These are phyloP conservation scores for Bombyx mori DNA, from an alignment of 1,140 invertebrate species.

Conservation along the genomic window DNA sequence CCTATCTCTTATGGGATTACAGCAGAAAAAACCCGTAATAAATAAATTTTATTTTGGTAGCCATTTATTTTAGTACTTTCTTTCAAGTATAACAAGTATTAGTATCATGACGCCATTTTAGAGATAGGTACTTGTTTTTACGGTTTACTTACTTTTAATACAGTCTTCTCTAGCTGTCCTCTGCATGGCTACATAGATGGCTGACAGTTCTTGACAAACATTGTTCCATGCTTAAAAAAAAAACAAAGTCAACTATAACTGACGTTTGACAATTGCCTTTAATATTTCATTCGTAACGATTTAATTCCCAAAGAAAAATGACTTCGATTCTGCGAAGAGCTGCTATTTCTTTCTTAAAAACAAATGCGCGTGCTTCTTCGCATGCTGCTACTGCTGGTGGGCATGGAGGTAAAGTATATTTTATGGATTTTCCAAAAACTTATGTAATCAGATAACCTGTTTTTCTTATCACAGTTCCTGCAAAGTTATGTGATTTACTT, in stretches of 20 bases:
- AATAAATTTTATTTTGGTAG: too few relatives aligned
- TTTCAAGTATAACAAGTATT: too few relatives aligned
- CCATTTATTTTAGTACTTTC: too few relatives aligned
- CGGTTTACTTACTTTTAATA: too few relatives aligned
- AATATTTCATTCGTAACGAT: background rate
- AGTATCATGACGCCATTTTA: too few relatives aligned
- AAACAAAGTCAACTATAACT: background rate
- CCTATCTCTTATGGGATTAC: too few relatives aligned
- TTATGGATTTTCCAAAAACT: constrained; percentile 28
- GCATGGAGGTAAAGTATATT: constrained; percentile 42
- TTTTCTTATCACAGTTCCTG: background rate
- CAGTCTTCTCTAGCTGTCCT: background rate
- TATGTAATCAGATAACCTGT: constrained; percentile 63
- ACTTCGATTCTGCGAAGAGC: constrained; percentile 45
- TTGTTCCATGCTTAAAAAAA: too few relatives aligned
- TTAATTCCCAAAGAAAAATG: constrained; percentile 30
- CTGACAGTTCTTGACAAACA: too few relatives aligned
- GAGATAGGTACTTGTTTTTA: too few relatives aligned
- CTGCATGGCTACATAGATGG: background rate
- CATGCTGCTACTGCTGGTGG: constrained; percentile 57
- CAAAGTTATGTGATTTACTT: too few relatives aligned
- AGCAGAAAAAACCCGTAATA: too few relatives aligned
- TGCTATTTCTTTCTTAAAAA: constrained; percentile 39
- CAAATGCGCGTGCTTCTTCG: constrained; percentile 41
- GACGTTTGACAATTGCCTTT: constrained; percentile 5